phyloP scores from a whole-genome alignment of 2,113 vertebrate species.

The Psephotus haematonotus region DNA sequence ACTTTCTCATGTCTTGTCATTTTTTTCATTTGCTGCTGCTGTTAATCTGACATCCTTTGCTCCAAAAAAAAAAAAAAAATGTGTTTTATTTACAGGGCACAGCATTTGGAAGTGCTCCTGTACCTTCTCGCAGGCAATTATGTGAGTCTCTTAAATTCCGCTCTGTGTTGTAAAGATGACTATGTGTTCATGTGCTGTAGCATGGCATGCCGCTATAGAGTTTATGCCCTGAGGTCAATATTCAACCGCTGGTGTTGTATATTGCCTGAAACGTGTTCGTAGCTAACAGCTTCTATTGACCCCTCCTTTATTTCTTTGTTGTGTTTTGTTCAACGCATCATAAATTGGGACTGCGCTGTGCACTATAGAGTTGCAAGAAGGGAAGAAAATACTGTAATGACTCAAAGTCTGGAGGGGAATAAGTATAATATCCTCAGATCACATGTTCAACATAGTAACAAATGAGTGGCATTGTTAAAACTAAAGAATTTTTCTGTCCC shows the following conservation, averaged over 20 bases:
- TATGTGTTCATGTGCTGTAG: conserved; percentile 80
- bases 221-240: conserved; percentile 74
- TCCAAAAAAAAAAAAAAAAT: conserved; percentile 77
- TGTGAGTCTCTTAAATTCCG: conserved; percentile 82
- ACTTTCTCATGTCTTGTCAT: conserved; percentile 43
- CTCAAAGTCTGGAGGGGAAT: conserved; percentile 75
- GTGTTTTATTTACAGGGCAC: conserved; percentile 86
- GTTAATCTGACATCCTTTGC: conserved; percentile 73
- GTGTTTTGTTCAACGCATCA: conserved; percentile 53
- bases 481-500: not conserved
- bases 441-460: not conserved
- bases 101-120: conserved; percentile 82
- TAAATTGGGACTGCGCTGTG: not conserved
- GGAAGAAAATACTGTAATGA: not conserved
- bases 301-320: conserved; percentile 51
- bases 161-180: conserved; percentile 81
- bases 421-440: not conserved
- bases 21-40: conserved; percentile 65
- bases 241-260: conserved; percentile 76
- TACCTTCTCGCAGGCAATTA: conserved; percentile 82
- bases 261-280: conserved; percentile 71
- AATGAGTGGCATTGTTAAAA: not conserved
- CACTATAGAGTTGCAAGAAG: not conserved
- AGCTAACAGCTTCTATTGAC: conserved; percentile 61
- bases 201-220: conserved; percentile 80